Base-by-base conservation (phyloP, 2,888 invertebrate genomes). In the Parnassius smintheus region DNA sequence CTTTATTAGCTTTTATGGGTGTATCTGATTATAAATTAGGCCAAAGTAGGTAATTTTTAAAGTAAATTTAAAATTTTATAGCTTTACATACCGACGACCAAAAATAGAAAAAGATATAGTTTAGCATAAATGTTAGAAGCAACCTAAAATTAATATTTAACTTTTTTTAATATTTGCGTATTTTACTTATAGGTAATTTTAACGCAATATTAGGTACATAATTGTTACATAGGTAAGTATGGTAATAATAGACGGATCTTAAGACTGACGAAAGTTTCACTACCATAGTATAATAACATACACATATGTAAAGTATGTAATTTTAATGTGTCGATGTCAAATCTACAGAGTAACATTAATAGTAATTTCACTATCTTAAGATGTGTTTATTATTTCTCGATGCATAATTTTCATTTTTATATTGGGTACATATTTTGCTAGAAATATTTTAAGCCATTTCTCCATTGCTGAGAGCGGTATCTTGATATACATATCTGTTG, bases 201-300 rank as follows among this genome's bases (percentile, higher is more conserved):
- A 69, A 72, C 53, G 67, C 72, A 73, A 70, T 72, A 69, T 66
- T 57, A 69, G 73, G 58, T 69, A 65, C 64, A 64, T 69, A 68
- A 71, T 70, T 70, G 68, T 73, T 73, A 71, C 62, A 70, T 68
- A 70, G 75, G 81, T 81, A 80, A 82, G 82, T 35, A 35, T 35
- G 35, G 35, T 82, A 79, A 82, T 86, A 87, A 87, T 86, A 85
- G 84, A 86, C 85, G 83, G 87, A 86, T 86, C 86, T 86, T 87
- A 85, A 88, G 87, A 86, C 86, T 86, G 87, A 86, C 4, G 69
- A 70, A 51, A 69, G 35, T 53, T 66, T 65, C 73, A 74, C 73
- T 7, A 35, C 4, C 35, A 7, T 35, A 35, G 35, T 4, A 35
- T 35, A 35, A 35, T 35, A 35, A 35, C 35, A 35, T 35, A 7